Base-by-base conservation (phyloP, 2,888 invertebrate genomes). In the Geotrupes spiniger region DNA sequence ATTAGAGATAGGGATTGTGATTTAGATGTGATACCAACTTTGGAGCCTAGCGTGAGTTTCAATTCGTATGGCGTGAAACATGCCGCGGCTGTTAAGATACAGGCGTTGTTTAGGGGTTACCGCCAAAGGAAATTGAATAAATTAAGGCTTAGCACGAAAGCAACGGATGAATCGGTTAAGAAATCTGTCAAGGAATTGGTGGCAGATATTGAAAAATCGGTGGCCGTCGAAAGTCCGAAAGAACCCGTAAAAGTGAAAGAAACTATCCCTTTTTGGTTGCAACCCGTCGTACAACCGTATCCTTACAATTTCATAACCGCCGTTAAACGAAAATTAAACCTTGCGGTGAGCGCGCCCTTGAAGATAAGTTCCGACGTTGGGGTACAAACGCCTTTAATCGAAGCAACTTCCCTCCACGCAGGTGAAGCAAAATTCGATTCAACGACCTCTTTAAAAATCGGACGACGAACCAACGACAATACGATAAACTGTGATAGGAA, bases 251-350 rank as follows among this genome's bases (percentile, higher is more conserved):
- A 36, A 2, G 12, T 12, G 14, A 36, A 14, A 6, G 1, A 14
- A 15, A 6, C 9, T 4, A 41, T 43, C 10, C 70, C 73, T 0
- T 62, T 60, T 43, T 75, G 72, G 73, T 55, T 76, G n/a, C 66
- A 69, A 51, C 67, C 68, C 1, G 52, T 72, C 8, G 65, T 74
- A 3, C 68, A 75, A 55, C 72, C 77, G 4, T 76, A 78, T 71
- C 81, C 82, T 10, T 80, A 80, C 56, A 81, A 81, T 59, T 81
- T 83, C 59, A 78, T 82, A 33, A 78, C 74, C 61, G 81, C 78
- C 36, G 78, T 80, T 5, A 78, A 79, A 56, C 72, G 76, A 51
- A 84, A 85, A 59, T 64, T 82, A 5, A 66, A 71, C 45, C 53
- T 62, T 33, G 65, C 62, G 4, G 49, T 63, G 15, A 64, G 59